These are phyloP conservation scores for Trochalopteron elliotii DNA, from an alignment of 2,113 vertebrate genomes.

Conservation along the genomic window DNA sequence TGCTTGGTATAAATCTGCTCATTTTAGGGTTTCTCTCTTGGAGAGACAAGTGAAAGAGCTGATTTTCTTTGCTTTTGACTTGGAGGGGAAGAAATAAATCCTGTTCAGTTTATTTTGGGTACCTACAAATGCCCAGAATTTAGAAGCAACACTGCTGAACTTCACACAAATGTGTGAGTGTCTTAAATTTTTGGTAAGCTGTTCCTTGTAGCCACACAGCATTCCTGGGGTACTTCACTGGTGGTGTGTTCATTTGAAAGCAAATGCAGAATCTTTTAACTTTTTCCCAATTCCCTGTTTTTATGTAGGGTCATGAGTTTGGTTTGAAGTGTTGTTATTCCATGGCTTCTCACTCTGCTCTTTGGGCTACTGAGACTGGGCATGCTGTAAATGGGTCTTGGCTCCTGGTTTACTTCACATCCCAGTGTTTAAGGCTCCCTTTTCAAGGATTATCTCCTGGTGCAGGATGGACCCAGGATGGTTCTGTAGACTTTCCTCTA, in stretches of 20 bases:
- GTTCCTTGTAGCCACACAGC: not conserved
- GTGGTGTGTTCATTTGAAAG: not conserved
- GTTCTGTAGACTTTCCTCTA: not conserved
- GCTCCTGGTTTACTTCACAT: not conserved
- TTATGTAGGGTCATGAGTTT: not conserved
- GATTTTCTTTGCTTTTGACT: not conserved
- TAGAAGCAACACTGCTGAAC: not conserved
- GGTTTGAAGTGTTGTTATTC: not conserved
- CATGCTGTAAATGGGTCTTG: not conserved
- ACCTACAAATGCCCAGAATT: too few relatives aligned
- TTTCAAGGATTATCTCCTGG: not conserved
- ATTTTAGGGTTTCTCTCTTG: not conserved
- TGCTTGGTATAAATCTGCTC: not conserved
- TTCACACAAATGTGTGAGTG: not conserved
- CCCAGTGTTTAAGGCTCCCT: not conserved
- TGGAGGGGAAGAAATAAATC: not conserved
- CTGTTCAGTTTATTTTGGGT: not conserved
- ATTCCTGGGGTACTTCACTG: rapidly evolving
- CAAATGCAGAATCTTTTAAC: not conserved
- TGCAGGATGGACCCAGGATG: not conserved
- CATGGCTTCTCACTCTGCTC: not conserved
- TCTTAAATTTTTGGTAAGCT: not conserved
- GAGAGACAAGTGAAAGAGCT: not conserved
- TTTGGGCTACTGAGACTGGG: not conserved
- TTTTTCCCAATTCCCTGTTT: not conserved